Base-by-base conservation (phyloP, 2,888 invertebrate species). In the Agriopis aurantiaria region DNA sequence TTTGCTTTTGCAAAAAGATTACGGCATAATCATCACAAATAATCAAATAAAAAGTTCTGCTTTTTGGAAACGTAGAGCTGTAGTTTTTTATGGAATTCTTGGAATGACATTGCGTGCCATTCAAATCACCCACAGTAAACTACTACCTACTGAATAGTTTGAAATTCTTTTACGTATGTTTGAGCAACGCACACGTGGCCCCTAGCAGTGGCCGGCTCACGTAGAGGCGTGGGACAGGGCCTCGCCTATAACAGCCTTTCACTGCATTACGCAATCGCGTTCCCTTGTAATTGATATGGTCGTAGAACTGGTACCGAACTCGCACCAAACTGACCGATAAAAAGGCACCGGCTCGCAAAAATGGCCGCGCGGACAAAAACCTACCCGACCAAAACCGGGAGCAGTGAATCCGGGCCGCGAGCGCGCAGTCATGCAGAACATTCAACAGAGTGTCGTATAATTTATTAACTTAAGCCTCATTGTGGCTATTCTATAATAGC, bases 201-300 rank as follows among this genome's bases (percentile, higher is more conserved):
- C 68, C 53, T 33, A 57, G 69, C 51, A 62, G 75, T 68, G 64
- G 64, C 49, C 64, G 63, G 76, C 78, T 75, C 80, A 82, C 80
- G 80, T 78, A 77, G 76, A 73, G 77, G 80, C 84, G 83, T 81
- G 82, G 82, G 81, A 80, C 78, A 75, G 75, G 62, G 73, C 77
- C 77, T 77, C 75, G 75, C 77, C 77, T 75, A 61, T 74, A 77
- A 73, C 74, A 72, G 79, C 85, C 86, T 86, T 88, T 87, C 87
- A 85, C 86, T 78, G 79, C 71, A 79, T 86, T 87, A 86, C 86
- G 85, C 85, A 88, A 82, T 80, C 79, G 80, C 85, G 87, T 86
- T 86, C 86, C 85, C 83, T 82, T 84, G 85, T 90, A 90, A 90
- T 88, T 89, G 87, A 88, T 85, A 89, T 83, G 78, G 85, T 80